Evolutionary conservation across 2,797 vertebrate species (phyloP).

Genomic region (Sus cebifrons): DNA sequence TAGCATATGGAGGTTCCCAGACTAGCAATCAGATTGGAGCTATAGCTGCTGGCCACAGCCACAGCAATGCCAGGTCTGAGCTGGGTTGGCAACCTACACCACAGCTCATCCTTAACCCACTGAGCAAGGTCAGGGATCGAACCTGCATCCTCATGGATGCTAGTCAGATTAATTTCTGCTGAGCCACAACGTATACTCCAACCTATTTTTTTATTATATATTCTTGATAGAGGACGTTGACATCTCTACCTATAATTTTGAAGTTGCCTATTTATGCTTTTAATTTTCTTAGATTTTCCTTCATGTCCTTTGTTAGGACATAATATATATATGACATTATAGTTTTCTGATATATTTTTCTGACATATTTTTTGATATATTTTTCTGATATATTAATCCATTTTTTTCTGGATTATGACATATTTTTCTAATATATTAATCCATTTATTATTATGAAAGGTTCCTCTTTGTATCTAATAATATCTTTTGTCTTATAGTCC

Average conservation of each 20-base stretch:
- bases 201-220: not conserved
- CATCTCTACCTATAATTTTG: not conserved
- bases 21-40: too few species aligned
- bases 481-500: not conserved
- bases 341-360: not conserved
- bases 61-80: too few species aligned
- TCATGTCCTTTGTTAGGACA: not conserved
- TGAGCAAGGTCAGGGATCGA: too few species aligned
- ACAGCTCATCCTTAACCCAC: too few species aligned
- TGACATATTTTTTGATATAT: too few species aligned
- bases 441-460: not conserved
- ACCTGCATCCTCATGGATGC: too few species aligned
- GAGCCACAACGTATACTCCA: too few species aligned
- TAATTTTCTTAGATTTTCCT: not conserved
- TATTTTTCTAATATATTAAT: not conserved
- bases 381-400: not conserved
- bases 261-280: not conserved
- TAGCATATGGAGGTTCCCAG: too few species aligned
- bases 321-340: not conserved
- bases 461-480: not conserved
- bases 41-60: too few species aligned
- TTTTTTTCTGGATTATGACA: not conserved
- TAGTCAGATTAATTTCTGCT: too few species aligned
- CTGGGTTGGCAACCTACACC: too few species aligned
- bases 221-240: not conserved